Evolutionary conservation across 2,113 vertebrate species (phyloP).

Genomic region (Gulo gulo): DNA sequence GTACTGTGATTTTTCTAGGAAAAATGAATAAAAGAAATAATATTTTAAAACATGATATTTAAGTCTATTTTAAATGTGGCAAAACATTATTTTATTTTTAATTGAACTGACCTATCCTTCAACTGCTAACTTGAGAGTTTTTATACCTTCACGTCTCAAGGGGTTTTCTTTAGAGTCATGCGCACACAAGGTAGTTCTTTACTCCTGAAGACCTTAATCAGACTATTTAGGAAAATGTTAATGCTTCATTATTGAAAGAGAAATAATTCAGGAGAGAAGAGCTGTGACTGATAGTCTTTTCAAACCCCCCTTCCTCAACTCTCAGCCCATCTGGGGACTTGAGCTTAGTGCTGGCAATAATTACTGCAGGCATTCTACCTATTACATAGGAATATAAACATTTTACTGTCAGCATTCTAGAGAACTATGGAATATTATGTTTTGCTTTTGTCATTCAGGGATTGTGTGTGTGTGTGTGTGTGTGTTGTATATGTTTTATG

Average conservation of each 20-base stretch:
- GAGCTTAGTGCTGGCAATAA: not conserved
- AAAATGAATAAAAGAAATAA: conserved; percentile 43
- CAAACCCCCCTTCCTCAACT: not conserved
- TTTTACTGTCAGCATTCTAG: not conserved
- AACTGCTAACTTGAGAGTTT: conserved; percentile 4
- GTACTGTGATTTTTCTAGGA: not conserved
- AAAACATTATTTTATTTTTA: conserved; percentile 52
- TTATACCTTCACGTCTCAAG: not conserved
- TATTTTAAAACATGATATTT: conserved; percentile 29
- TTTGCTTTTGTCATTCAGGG: conserved; percentile 11
- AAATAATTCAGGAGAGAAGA: not conserved
- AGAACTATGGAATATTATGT: not conserved
- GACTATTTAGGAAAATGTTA: conserved; percentile 1
- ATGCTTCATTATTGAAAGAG: conserved; percentile 21
- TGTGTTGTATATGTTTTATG: not conserved
- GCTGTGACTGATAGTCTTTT: not conserved
- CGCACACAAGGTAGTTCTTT: not conserved
- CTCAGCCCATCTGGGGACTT: not conserved
- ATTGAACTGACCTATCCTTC: conserved; percentile 12
- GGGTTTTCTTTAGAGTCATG: conserved; percentile 30
- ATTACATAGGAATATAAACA: not conserved
- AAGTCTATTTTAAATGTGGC: conserved; percentile 28
- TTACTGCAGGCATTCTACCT: not conserved
- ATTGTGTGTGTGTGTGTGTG: not conserved
- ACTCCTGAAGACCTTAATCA: not conserved